A percentile compares a stretch with the other conserved stretches of the same genome.
Evolutionary conservation across 2,113 vertebrate genomes (phyloP).

Genomic region (Chrysochloris asiatica): DNA sequence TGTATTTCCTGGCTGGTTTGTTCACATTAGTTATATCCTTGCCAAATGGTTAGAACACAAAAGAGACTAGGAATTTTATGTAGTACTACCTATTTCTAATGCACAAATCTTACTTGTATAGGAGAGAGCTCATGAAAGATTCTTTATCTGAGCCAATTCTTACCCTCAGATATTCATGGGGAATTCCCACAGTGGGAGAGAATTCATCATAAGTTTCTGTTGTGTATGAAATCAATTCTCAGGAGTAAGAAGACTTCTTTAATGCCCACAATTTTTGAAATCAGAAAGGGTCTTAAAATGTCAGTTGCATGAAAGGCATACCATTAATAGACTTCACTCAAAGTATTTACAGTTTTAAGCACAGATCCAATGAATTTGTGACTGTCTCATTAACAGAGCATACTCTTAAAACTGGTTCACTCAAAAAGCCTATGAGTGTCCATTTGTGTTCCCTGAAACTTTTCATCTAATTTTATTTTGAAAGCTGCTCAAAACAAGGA

Average conservation of each 20-base stretch:
- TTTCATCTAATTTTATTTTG: not conserved
- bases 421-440: not conserved
- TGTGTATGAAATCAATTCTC: conserved; percentile 71
- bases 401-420: not conserved
- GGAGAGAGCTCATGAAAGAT: conserved; percentile 45
- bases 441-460: not conserved
- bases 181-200: conserved; percentile 58
- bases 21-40: not conserved
- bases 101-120: conserved; percentile 26
- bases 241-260: conserved; percentile 59
- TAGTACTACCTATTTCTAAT: conserved; percentile 13
- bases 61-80: conserved; percentile 44
- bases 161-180: conserved; percentile 37
- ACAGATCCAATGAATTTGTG: not conserved
- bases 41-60: conserved; percentile 39
- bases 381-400: not conserved
- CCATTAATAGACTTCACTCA: conserved; percentile 52
- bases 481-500: not conserved
- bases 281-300: conserved; percentile 65
- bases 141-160: conserved; percentile 45
- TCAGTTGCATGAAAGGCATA: conserved; percentile 38
- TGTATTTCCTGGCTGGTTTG: not conserved
- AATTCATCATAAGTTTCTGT: conserved; percentile 71
- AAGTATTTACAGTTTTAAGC: conserved; percentile 41
- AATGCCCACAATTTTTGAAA: conserved; percentile 52